phyloP scores from a whole-genome alignment of 2,888 invertebrate species.

The Aphodius granarius region DNA sequence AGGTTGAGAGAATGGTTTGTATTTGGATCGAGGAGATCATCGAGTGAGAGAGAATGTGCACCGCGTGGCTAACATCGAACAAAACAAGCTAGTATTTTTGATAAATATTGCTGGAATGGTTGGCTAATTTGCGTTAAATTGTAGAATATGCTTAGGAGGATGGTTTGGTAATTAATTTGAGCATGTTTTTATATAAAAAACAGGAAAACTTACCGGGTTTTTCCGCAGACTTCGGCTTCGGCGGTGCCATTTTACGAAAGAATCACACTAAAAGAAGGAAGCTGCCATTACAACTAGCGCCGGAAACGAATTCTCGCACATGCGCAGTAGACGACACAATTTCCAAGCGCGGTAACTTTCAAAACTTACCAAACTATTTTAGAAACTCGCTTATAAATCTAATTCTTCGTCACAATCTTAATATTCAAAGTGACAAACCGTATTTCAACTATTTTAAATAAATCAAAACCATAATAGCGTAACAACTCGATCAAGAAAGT shows the following conservation, averaged over 20 bases:
- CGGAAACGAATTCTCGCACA: constrained; percentile 26
- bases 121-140: neutral
- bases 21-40: neutral
- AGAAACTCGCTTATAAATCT: neutral
- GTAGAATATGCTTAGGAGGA: neutral
- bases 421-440: neutral
- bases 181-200: neutral
- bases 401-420: neutral
- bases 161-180: neutral
- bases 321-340: neutral
- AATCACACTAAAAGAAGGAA: constrained; percentile 46
- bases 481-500: neutral
- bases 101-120: neutral
- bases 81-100: neutral
- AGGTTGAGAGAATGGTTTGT: constrained; percentile 33
- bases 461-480: neutral
- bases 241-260: constrained; percentile 76
- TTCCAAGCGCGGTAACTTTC: constrained; percentile 17
- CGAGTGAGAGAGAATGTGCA: constrained; percentile 7
- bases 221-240: constrained; percentile 78
- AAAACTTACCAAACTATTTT: constrained; percentile 11
- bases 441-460: neutral
- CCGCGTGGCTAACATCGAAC: constrained; percentile 39
- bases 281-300: constrained; percentile 30
- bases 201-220: constrained; percentile 71